Evolutionary conservation across 2,113 vertebrate species (phyloP), one percentile per base, ranked within the genome.

Genomic region (Notarius lentiginosus): DNA sequence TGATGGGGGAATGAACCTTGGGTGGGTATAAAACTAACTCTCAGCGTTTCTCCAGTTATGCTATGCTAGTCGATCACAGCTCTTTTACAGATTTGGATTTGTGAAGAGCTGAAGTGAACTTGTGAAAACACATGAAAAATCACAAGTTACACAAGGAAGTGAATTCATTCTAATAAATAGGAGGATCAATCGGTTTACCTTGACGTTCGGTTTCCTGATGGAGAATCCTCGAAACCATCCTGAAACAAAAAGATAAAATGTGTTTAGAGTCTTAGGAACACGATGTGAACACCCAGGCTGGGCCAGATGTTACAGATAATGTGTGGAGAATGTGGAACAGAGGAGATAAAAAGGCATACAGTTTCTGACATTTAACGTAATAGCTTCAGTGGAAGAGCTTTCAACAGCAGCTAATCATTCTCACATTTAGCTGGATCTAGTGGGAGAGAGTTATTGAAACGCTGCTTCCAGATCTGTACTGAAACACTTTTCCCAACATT

Each of bases 161-260:
- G 18, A 47, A 82, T 81, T 81, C 2, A 81, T 63, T 81, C 20
- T 49, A 1, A 66, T 41, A 18, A 83, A 49, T 49, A 24, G 49
- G 20, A 82, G 17, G 14, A 70, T 24, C 9, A 27, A 47, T 77
- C 55, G 4, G 11, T 91, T 95, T 95, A 99, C 98, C 97, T 99
- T 99, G 88, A 97, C 91, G 70, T 95, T 96, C 41, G 97, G 97
- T 91, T 95, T 99, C 95, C 95, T 97, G 70, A 95, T 96, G 24
- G 97, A 98, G 93, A 97, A 95, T 84, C 98, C 98, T 96, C 98
- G 92, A 94, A 96, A 99, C 98, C 98, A 99, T 87, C 97, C 98
- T 99, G 94, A 85, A 97, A 97, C 53, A 84, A 87, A 90, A 70
- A 93, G 9, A 92, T 47, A 90, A 92, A 9, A 79, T 76, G 2